These are phyloP conservation scores for Sparus aurata DNA, from an alignment of 2,797 vertebrate genomes.

Conservation along the genomic window DNA sequence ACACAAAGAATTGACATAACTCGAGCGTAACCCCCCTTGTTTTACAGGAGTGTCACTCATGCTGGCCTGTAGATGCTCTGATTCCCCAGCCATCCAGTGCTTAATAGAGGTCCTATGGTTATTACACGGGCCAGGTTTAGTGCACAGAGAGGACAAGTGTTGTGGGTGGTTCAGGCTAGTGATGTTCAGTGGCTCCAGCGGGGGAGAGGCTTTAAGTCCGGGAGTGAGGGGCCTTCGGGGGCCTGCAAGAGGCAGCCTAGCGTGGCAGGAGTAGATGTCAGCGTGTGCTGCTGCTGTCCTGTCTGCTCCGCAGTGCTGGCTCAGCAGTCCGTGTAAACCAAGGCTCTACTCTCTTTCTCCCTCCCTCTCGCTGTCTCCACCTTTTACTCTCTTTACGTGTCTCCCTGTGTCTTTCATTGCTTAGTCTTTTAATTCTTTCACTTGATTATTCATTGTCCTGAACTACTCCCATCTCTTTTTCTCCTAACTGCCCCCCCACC, in stretches of 20 bases:
- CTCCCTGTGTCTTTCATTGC: slow-evolving; percentile 47
- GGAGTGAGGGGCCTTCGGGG: slow-evolving; percentile 73
- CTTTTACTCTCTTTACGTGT: slow-evolving; percentile 39
- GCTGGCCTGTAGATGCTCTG: slow-evolving; percentile 55
- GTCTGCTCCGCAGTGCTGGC: slow-evolving; percentile 74
- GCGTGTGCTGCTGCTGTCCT: slow-evolving; percentile 73
- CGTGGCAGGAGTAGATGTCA: slow-evolving; percentile 81
- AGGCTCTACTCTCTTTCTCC: slow-evolving; percentile 50
- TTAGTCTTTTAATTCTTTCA: slow-evolving; percentile 64
- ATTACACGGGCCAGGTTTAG: slow-evolving; percentile 79
- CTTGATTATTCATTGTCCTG: slow-evolving; percentile 54
- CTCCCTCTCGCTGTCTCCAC: slow-evolving; percentile 22
- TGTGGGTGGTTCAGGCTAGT: slow-evolving; percentile 71
- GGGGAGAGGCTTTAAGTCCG: slow-evolving; percentile 56
- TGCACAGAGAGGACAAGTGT: slow-evolving; percentile 74
- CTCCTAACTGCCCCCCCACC: slow-evolving; percentile 40
- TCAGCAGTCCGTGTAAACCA: slow-evolving; percentile 81
- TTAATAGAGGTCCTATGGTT: slow-evolving; percentile 77
- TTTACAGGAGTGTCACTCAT: slow-evolving; percentile 55
- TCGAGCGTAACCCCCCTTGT: slow-evolving; percentile 50
- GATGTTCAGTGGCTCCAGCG: slow-evolving; percentile 72
- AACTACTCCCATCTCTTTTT: slow-evolving; percentile 39
- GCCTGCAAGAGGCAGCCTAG: slow-evolving; percentile 74
- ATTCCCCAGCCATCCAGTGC: slow-evolving; percentile 64
- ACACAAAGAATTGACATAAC: slow-evolving; percentile 48